These are phyloP conservation scores for Leiothrix lutea DNA, from an alignment of 2,113 vertebrate genomes.

Conservation along the genomic window DNA sequence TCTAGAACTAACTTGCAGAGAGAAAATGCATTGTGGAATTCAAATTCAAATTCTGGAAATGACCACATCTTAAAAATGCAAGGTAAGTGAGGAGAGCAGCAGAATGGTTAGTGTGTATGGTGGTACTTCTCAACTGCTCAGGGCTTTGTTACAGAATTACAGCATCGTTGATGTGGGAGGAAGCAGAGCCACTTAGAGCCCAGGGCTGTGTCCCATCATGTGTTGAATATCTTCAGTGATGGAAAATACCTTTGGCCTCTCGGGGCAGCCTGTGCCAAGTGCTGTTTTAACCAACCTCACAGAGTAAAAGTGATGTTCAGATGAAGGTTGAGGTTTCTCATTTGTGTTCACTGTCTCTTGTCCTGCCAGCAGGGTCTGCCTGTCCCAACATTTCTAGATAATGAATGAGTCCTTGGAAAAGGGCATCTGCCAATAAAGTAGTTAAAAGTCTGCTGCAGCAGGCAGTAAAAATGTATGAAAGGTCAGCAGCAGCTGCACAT, in stretches of 20 bases:
- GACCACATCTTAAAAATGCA: background rate
- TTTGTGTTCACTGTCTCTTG: background rate
- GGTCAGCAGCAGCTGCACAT: background rate
- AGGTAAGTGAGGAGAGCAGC: background rate
- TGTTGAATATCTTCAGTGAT: background rate
- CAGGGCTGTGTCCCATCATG: background rate
- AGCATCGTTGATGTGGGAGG: background rate
- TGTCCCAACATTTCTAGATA: background rate
- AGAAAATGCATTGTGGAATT: accelerated
- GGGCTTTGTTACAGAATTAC: background rate
- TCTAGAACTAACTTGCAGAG: background rate
- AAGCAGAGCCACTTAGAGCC: background rate
- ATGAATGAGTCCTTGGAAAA: background rate
- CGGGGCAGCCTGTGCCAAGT: background rate
- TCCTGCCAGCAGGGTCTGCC: background rate
- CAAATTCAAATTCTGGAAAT: background rate
- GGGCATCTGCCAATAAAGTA: background rate
- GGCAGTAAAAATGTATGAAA: background rate
- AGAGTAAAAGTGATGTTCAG: background rate
- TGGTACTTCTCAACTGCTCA: background rate
- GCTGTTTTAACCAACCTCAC: background rate
- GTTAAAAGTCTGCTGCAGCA: background rate
- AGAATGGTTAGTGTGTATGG: background rate
- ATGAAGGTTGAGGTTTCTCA: background rate
- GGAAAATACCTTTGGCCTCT: background rate